Base-by-base conservation (phyloP, 2,888 invertebrate genomes). In the Lottia gigantea region DNA sequence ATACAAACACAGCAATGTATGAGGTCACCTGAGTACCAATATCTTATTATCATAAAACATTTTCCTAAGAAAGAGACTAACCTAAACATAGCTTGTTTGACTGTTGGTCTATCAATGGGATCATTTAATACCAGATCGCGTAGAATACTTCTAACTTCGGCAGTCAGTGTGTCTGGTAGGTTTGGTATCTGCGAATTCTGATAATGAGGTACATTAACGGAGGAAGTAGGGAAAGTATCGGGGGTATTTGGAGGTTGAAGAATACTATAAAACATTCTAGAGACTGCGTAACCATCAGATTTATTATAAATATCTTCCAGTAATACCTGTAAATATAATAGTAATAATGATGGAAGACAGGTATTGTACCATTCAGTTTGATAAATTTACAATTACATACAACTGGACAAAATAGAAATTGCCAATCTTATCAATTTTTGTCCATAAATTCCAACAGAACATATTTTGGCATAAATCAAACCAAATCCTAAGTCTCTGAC, bases 241-340 rank as follows among this genome's bases (percentile, higher is more conserved):
- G 40, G 67, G 12, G 71, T 74, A 14, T 62, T 23, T 7, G 47
- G 25, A 4, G 72, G 71, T 14, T 65, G 70, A 16, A 79, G 49
- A 25, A 79, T 63, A 49, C 64, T 66, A 26, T 77, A 76, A 31
- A 78, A 75, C 76, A 79, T 79, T 25, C 74, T 71, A 6, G 76
- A 66, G 31, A 78, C 73, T 14, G 79, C 76, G 49, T 73, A 79
- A 15, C 66, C 67, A 62, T 79, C 79, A 15, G 78, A 62, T 63
- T 71, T 75, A 46, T 66, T 64, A 64, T 78, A 79, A 14, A 78
- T 66, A 46, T 72, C 68, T 49, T 74, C 68, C 14, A 75, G 71
- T 2, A 66, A 67, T 19, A 73, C 62, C 78, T 78, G 68, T 4
- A 64, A 55, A 23, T n/a, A 19, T 61, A 62, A n/a, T n/a, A n/a